Evolutionary conservation across 2,113 vertebrate species (phyloP).

Genomic region (Oceanites oceanicus): DNA sequence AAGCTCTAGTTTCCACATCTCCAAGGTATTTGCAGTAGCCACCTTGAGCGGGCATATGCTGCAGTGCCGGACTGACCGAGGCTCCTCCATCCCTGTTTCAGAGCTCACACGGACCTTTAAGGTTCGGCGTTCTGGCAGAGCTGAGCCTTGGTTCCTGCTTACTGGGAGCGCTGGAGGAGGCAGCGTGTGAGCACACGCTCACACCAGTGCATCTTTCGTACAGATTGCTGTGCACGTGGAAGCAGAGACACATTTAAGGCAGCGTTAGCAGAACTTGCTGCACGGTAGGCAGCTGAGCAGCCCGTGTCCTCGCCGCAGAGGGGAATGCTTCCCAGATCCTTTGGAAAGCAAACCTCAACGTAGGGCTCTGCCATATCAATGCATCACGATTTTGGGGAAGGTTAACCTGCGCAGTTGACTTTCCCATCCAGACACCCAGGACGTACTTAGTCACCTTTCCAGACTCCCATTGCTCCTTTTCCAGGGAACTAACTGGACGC

Average conservation of each 20-base stretch:
- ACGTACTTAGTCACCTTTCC: background rate
- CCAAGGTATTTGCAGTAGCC: background rate
- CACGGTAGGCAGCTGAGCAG: background rate
- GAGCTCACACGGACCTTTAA: background rate
- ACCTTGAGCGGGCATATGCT: fast-evolving
- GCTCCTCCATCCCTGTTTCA: background rate
- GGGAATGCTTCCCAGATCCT: background rate
- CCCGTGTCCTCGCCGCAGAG: fast-evolving
- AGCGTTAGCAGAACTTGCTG: background rate
- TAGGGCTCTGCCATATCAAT: background rate
- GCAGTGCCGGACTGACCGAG: fast-evolving
- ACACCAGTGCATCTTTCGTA: fast-evolving
- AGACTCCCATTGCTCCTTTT: background rate
- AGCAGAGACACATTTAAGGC: background rate
- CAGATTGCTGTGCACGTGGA: background rate
- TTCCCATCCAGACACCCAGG: too few species aligned
- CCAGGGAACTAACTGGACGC: background rate
- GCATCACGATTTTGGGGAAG: background rate
- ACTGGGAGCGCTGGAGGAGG: background rate
- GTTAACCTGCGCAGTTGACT: background rate
- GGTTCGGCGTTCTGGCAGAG: fast-evolving
- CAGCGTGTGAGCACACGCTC: background rate
- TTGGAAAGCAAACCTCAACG: background rate
- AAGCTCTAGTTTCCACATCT: fast-evolving
- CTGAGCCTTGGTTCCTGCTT: background rate